Evolutionary conservation across 1,140 invertebrate species (phyloP), one percentile per base, ranked within the genome.

Genomic region (Danaus plexippus): DNA sequence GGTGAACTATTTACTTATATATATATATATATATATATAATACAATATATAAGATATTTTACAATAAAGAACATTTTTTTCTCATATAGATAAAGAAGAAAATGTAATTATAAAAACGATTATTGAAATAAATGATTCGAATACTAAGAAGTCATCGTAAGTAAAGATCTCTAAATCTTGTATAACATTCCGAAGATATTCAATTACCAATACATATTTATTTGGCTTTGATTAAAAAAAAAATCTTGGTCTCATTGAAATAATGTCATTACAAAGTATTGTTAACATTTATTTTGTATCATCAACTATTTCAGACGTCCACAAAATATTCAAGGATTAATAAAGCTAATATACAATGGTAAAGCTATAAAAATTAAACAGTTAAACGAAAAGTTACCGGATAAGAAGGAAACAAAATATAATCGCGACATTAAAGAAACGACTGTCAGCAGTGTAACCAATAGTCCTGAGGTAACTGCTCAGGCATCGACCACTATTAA

Each of bases 291-390:
- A 32, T 32, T 32, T 32, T 32, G 22, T 32, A 32, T 32, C 5
- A 4, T 32, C 0, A 32, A 32, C 4, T 48, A 13, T 80, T 75
- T 32, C 59, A 78, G 72, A 13, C 43, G 59, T 15, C 44, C 61
- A 18, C 66, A 76, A 45, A 67, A 69, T 12, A 49, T 74, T 0
- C 64, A 72, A 62, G 80, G 76, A 1, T 43, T 75, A 8, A 63
- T 80, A 6, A 73, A 75, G 66, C 43, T 83, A 15, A 63, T 75
- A 12, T 81, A 80, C 47, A 81, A 83, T 40, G 80, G 75, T 2
- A 77, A 74, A 62, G 43, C 65, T 47, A 57, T 76, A 0, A 69
- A 71, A 69, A 54, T 80, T 18, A 66, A 57, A 10, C 47, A 54
- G 60, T 45, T 69, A 32, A 54, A 71, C 12, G 58, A 69, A 0